These are phyloP conservation scores for Percopsis omiscomaycus DNA, from an alignment of 2,797 vertebrate species.

Conservation along the genomic window DNA sequence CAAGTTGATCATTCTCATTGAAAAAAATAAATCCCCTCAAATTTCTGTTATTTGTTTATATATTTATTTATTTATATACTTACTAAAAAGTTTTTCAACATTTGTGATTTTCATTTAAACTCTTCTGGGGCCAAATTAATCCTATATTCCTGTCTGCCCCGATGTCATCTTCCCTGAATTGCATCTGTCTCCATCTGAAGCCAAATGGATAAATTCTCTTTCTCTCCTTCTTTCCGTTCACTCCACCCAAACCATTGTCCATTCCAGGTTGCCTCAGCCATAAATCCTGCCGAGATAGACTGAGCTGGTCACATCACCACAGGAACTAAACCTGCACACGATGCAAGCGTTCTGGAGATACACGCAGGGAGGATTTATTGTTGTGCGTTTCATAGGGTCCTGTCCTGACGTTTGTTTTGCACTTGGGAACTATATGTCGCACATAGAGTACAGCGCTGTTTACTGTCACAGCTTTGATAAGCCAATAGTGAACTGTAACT, in stretches of 20 bases:
- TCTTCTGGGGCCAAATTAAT: conserved; percentile 8
- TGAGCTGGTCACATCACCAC: conserved; percentile 41
- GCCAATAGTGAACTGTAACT: conserved; percentile 3
- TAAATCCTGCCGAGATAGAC: conserved; percentile 61
- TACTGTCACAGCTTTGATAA: conserved; percentile 29
- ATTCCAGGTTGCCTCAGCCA: conserved; percentile 59
- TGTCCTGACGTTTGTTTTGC: conserved; percentile 57
- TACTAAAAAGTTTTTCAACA: too few relatives aligned
- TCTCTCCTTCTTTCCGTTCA: conserved; percentile 16
- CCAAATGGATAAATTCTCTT: conserved; percentile 51
- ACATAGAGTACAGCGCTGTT: conserved; percentile 23
- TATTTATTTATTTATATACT: too few relatives aligned
- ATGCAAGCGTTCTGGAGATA: conserved; percentile 49
- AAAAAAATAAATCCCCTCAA: too few relatives aligned
- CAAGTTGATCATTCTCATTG: too few relatives aligned
- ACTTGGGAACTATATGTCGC: conserved; percentile 44
- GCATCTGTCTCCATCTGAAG: conserved; percentile 37
- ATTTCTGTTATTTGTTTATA: too few relatives aligned
- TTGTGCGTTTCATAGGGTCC: conserved; percentile 52
- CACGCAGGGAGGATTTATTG: conserved; percentile 48
- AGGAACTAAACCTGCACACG: conserved; percentile 53
- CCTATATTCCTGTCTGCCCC: conserved; percentile 2
- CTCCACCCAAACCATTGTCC: conserved; percentile 43
- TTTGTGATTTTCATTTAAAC: too few relatives aligned
- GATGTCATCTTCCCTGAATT: conserved; percentile 36